phyloP scores from a whole-genome alignment of 64 coral and sea anemone genomes.

The Acropora yongei region DNA sequence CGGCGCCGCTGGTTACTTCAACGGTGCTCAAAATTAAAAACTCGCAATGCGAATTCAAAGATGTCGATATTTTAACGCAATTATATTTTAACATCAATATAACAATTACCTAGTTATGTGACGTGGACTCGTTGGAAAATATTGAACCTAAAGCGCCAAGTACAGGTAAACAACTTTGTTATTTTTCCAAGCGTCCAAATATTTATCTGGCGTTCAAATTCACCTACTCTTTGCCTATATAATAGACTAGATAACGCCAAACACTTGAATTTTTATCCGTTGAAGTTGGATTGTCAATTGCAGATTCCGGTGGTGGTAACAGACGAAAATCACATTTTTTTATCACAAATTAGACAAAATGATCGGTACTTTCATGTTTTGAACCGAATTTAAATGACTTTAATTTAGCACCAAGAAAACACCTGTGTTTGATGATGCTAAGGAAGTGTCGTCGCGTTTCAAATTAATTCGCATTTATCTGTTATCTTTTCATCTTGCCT shows the following conservation, averaged over 20 bases:
- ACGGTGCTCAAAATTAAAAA: constrained; percentile 1
- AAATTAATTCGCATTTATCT: too few relatives aligned
- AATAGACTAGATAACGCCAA: background rate
- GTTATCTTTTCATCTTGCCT: too few relatives aligned
- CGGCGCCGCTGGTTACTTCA: background rate
- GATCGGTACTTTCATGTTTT: too few relatives aligned
- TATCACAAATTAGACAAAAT: background rate
- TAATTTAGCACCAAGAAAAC: too few relatives aligned
- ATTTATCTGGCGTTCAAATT: too few relatives aligned
- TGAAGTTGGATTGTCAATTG: background rate
- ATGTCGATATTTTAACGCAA: background rate
- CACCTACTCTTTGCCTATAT: background rate
- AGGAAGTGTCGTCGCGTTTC: too few relatives aligned
- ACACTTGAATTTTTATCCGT: background rate
- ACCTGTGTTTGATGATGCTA: too few relatives aligned
- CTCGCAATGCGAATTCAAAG: background rate
- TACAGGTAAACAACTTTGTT: background rate
- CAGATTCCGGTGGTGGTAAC: background rate
- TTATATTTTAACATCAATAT: background rate
- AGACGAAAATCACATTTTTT: background rate
- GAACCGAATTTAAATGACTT: too few relatives aligned
- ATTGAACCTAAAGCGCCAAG: background rate
- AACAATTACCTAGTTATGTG: background rate
- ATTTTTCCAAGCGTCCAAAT: background rate
- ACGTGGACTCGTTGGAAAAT: background rate